These are phyloP conservation scores for Eupithecia dodoneata DNA, from an alignment of 2,888 invertebrate species.

Conservation along the genomic window DNA sequence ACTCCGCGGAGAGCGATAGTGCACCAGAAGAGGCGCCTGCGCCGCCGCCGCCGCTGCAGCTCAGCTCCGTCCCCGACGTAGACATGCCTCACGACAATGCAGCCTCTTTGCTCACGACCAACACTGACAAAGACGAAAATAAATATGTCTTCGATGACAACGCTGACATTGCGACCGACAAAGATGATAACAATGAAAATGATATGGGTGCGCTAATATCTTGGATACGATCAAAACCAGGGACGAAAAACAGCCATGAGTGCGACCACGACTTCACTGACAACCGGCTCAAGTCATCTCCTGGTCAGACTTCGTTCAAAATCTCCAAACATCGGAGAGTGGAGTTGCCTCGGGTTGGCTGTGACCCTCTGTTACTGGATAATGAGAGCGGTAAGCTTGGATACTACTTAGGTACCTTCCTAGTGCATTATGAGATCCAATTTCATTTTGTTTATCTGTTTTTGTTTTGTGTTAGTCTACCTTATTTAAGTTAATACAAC, in stretches of 20 bases:
- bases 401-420: neutral
- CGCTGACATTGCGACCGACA: slow-evolving; percentile 71
- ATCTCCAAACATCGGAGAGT: slow-evolving; percentile 86
- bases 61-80: slow-evolving; percentile 41
- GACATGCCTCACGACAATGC: slow-evolving; percentile 74
- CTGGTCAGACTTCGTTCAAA: slow-evolving; percentile 83
- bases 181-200: slow-evolving; percentile 68
- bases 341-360: slow-evolving; percentile 81
- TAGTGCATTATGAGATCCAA: neutral
- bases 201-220: slow-evolving; percentile 76
- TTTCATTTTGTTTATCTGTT: neutral
- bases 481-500: no score
- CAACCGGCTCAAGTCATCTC: slow-evolving; percentile 73
- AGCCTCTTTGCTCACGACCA: slow-evolving; percentile 65
- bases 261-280: slow-evolving; percentile 77
- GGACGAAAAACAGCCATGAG: slow-evolving; percentile 66
- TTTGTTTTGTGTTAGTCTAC: no score
- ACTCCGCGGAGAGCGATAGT: slow-evolving; percentile 85
- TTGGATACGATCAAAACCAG: slow-evolving; percentile 60
- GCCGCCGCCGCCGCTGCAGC: slow-evolving; percentile 58
- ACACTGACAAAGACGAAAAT: slow-evolving; percentile 73
- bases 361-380: slow-evolving; percentile 70
- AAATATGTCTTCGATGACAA: slow-evolving; percentile 72
- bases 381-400: slow-evolving; percentile 71
- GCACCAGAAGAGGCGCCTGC: slow-evolving; percentile 72